A percentile compares a stretch with the other conserved stretches of the same genome.
Conservation (phyloP, 2,797 vertebrate species). For the Rhyacichthys aspro region DNA sequence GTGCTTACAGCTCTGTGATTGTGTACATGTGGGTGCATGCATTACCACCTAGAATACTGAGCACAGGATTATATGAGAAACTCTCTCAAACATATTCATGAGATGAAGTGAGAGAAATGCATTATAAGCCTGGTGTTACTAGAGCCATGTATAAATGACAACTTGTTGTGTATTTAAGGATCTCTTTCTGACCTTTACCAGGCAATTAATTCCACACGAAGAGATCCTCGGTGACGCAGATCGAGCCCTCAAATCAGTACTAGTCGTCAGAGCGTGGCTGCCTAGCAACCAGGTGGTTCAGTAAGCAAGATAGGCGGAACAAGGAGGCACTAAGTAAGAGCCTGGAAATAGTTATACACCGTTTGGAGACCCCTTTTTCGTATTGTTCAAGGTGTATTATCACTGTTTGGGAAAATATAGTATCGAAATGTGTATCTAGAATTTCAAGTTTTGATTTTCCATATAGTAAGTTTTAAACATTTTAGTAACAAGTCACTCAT, state of each 20-base stretch:
- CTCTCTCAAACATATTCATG: slow-evolving; percentile 7
- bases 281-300: slow-evolving; percentile 71
- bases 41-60: slow-evolving; percentile 21
- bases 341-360: slow-evolving; percentile 27
- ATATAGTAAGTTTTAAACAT: background rate
- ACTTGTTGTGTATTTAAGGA: slow-evolving; percentile 20
- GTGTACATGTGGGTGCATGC: slow-evolving; percentile 9
- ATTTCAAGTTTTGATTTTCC: no score
- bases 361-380: background rate
- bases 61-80: background rate
- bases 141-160: slow-evolving; percentile 6
- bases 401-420: no score
- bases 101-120: background rate
- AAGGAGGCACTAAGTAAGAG: slow-evolving; percentile 15
- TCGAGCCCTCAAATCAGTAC: slow-evolving; percentile 35
- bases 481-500: slow-evolving; percentile 5
- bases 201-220: slow-evolving; percentile 35
- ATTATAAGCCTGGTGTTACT: background rate
- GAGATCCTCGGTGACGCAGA: slow-evolving; percentile 36
- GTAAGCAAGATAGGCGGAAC: slow-evolving; percentile 25
- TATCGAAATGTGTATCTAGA: no score
- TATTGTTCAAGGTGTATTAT: background rate
- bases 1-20: slow-evolving; percentile 16
- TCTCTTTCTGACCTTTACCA: slow-evolving; percentile 51
- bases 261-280: slow-evolving; percentile 48